phyloP scores from a whole-genome alignment of 2,888 invertebrate species.

The Lasioglossum oenotherae region DNA sequence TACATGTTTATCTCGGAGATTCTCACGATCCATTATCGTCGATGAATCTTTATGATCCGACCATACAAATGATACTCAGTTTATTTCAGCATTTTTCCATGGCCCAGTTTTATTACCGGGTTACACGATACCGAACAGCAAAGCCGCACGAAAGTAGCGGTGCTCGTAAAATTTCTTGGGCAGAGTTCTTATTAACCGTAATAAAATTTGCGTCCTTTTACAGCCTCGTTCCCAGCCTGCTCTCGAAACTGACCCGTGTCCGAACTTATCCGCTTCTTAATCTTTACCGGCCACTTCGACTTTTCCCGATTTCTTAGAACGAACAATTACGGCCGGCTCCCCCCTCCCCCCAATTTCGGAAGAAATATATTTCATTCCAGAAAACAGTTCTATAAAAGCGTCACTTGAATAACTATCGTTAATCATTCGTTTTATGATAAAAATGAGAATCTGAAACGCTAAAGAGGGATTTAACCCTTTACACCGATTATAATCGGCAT shows the following conservation, averaged over 20 bases:
- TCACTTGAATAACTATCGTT: neutral
- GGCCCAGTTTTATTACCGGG: constrained; percentile 15
- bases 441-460: too few relatives aligned
- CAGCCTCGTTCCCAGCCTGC: neutral
- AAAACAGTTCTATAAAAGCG: neutral
- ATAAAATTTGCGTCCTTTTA: constrained; percentile 27
- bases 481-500: too few relatives aligned
- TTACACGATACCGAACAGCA: constrained; percentile 11
- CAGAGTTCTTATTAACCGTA: constrained; percentile 8
- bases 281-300: neutral
- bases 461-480: too few relatives aligned
- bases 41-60: constrained; percentile 28
- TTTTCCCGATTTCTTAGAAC: neutral
- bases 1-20: neutral
- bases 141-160: neutral
- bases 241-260: neutral
- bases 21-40: neutral
- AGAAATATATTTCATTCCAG: neutral
- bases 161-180: constrained; percentile 10
- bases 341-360: neutral
- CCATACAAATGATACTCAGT: constrained; percentile 6
- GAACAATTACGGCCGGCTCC: neutral
- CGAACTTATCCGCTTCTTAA: neutral
- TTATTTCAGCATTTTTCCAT: constrained; percentile 8
- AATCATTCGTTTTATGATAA: too few relatives aligned